Percentiles rank a stretch among this genome's conserved stretches.
Conservation (phyloP, 2,888 invertebrate genomes). For the Stramonita haemastoma region DNA sequence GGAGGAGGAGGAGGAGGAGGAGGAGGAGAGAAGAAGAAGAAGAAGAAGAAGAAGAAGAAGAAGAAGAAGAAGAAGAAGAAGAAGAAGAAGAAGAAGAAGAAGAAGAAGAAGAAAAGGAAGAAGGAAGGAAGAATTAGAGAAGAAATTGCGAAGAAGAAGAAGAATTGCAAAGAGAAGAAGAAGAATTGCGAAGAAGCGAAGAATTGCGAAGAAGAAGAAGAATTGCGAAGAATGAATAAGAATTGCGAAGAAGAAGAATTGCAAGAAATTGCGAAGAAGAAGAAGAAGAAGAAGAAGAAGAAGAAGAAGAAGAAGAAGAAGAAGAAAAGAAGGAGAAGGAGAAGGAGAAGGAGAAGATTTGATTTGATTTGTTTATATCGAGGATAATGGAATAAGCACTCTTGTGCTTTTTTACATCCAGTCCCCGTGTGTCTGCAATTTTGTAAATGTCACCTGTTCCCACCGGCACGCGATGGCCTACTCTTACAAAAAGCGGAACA, state of each 20-base stretch:
- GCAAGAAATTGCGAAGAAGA: not conserved
- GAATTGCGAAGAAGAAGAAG: too few relatives aligned
- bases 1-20: not conserved
- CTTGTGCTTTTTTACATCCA: too few relatives aligned
- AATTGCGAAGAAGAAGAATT: too few relatives aligned
- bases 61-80: not conserved
- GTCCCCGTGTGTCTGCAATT: too few relatives aligned
- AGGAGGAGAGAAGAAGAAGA: not conserved
- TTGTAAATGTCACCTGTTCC: too few relatives aligned
- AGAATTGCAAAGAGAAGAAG: not conserved
- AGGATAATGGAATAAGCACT: too few relatives aligned
- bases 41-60: not conserved
- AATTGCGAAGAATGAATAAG: too few relatives aligned
- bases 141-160: not conserved
- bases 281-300: not conserved
- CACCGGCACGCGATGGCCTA: too few relatives aligned
- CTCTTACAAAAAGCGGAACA: too few relatives aligned
- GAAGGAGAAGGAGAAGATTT: too few relatives aligned
- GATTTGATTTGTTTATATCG: too few relatives aligned
- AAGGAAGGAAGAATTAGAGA: not conserved
- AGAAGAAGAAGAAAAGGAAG: not conserved
- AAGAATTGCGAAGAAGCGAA: not conserved
- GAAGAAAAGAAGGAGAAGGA: not conserved
- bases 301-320: not conserved
- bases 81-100: not conserved